Percentiles rank a stretch among this genome's conserved stretches.
These are phyloP conservation scores for Aradophagus sp. DNA, from an alignment of 1,140 invertebrate species.

Conservation along the genomic window DNA sequence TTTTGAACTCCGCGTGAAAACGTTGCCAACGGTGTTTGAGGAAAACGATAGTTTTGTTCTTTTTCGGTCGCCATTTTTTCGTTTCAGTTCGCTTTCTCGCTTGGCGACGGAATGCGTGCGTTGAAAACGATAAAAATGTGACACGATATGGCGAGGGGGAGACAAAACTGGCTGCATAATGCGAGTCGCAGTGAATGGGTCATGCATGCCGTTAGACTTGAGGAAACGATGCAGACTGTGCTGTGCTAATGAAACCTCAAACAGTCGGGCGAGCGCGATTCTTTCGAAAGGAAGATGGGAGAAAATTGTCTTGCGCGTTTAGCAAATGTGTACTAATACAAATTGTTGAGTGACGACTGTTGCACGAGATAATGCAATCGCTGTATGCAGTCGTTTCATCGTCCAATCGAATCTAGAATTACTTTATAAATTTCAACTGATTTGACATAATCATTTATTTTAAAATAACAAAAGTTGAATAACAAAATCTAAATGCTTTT, in stretches of 20 bases:
- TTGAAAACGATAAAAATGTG: too few species aligned
- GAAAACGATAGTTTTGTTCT: too few species aligned
- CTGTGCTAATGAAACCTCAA: constrained; percentile 52
- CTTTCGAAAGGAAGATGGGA: constrained; percentile 37
- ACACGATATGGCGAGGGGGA: constrained; percentile 17
- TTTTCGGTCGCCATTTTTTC: too few species aligned
- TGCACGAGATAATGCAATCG: constrained; percentile 24
- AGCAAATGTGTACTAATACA: constrained; percentile 40
- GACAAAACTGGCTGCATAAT: constrained; percentile 27
- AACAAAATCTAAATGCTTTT: too few species aligned
- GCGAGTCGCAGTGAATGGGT: constrained; percentile 33
- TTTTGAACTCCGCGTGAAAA: too few species aligned
- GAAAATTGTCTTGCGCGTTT: constrained; percentile 46
- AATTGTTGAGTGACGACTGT: constrained; percentile 17
- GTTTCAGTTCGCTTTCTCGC: too few species aligned
- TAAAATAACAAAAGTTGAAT: too few species aligned
- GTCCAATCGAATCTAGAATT: not conserved
- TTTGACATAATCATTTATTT: too few species aligned
- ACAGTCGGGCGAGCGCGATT: constrained; percentile 30
- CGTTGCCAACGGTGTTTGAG: too few species aligned
- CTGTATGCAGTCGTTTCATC: constrained; percentile 13
- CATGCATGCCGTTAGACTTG: constrained; percentile 44
- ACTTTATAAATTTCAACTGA: not conserved
- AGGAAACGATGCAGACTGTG: constrained; percentile 37
- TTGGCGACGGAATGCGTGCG: too few species aligned